Evolutionary conservation across 2,888 invertebrate species (phyloP).

Genomic region (Microctonus hyperodae): DNA sequence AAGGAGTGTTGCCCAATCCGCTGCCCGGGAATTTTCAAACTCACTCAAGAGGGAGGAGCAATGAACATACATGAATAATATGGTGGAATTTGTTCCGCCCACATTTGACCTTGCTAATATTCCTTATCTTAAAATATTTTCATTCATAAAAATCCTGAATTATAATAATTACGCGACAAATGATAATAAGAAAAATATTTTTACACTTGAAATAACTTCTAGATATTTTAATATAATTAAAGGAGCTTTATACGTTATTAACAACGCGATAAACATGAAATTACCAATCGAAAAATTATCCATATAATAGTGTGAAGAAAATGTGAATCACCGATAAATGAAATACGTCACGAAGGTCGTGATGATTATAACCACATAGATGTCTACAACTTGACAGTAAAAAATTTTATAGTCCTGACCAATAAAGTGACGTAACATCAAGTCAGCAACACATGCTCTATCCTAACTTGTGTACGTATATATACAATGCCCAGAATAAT

Average conservation of each 20-base stretch:
- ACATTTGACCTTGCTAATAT: slow-evolving; percentile 17
- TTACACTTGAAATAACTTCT: neutral
- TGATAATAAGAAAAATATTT: neutral
- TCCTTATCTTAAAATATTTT: too few species aligned
- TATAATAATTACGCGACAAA: too few species aligned
- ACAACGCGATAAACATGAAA: neutral
- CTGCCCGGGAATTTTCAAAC: slow-evolving; percentile 36
- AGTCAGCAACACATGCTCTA: slow-evolving; percentile 47
- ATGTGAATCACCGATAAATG: slow-evolving; percentile 1
- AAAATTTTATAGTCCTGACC: slow-evolving; percentile 62
- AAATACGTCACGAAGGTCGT: slow-evolving; percentile 36
- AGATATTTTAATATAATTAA: neutral
- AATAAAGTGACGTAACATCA: slow-evolving; percentile 62
- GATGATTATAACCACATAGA: slow-evolving; percentile 37
- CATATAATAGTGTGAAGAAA: neutral
- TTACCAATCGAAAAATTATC: neutral
- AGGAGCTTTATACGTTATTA: neutral
- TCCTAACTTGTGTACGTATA: neutral
- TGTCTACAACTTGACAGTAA: slow-evolving; percentile 53
- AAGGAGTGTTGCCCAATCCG: slow-evolving; percentile 46
- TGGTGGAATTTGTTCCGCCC: slow-evolving; percentile 14
- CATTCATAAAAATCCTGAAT: too few species aligned
- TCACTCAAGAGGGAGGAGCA: slow-evolving; percentile 32
- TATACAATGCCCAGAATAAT: slow-evolving; percentile 48
- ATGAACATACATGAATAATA: slow-evolving; percentile 14